Evolutionary conservation across 2,888 invertebrate genomes (phyloP), one percentile per base, ranked within the genome.

Genomic region (Orthosia incerta): DNA sequence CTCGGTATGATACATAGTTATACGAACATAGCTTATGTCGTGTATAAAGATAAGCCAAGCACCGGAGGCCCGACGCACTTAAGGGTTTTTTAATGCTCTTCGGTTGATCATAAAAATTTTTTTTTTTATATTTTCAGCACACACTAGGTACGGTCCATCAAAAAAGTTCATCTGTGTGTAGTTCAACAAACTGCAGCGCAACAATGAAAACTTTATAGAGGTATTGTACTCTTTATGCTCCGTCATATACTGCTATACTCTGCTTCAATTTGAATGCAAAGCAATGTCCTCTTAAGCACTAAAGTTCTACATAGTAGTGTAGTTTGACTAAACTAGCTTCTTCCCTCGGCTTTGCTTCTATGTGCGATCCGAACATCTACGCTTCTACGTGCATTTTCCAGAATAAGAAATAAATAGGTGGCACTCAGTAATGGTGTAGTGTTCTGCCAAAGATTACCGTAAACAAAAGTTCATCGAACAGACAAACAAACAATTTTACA

Each of bases 161-260:
- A 55, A 62, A 75, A 77, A 64, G 45, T 77, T 64, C 11, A 51
- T 26, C 20, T 13, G 12, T 51, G 4, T 79, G 18, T 15, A 46
- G 63, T 74, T 56, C 55, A 55, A 63, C 45, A 50, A 62, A 59
- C 62, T 67, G 9, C 26, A 60, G n/a, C 23, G 31, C 45, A 61
- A 61, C 51, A 69, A 39, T 46, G 63, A 55, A 56, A 70, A 80
- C 76, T 80, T 80, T 69, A 75, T 64, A 53, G 62, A 55, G 62
- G 3, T 62, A 55, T 63, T 80, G 80, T 55, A 64, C 80, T 39
- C 60, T 80, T 75, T 80, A 80, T 68, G 55, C 80, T 31, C 13
- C 13, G 48, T 51, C 55, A 61, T 64, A 69, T 70, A 51, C 48
- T 57, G 48, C 7, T 46, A 31, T 66, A 31, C 46, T 26, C 23